These are phyloP conservation scores for Odobenus rosmarus DNA, from an alignment of 2,113 vertebrate species.

Conservation along the genomic window DNA sequence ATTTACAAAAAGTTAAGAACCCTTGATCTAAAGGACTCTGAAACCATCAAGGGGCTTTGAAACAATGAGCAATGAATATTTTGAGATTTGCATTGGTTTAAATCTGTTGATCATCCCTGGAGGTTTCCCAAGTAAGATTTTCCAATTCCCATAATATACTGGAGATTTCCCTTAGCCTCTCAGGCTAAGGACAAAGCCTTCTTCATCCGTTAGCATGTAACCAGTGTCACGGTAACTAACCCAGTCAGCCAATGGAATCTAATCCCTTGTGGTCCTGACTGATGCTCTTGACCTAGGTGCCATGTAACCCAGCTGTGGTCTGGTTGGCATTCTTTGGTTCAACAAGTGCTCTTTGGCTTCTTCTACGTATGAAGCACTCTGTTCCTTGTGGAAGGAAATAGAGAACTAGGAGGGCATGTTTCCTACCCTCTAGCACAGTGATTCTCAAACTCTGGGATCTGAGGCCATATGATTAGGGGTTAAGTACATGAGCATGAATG, in stretches of 20 bases:
- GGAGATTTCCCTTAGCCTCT: background rate
- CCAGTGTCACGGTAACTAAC: background rate
- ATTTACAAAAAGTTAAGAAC: background rate
- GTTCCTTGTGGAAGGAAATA: background rate
- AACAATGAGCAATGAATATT: background rate
- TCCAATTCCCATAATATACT: background rate
- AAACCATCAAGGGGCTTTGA: background rate
- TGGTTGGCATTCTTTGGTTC: background rate
- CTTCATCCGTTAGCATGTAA: slow-evolving; percentile 11
- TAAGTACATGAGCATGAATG: background rate
- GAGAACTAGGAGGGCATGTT: background rate
- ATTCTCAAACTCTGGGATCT: background rate
- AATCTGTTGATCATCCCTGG: background rate
- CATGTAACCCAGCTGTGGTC: background rate
- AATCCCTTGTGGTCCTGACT: background rate
- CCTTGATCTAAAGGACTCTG: background rate
- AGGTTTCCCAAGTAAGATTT: background rate
- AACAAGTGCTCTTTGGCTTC: background rate
- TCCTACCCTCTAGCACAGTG: background rate
- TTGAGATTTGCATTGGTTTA: slow-evolving; percentile 13
- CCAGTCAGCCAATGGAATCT: background rate
- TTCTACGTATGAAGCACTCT: background rate
- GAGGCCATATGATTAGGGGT: background rate
- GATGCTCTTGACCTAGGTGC: background rate
- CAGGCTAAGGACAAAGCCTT: background rate